Conservation (phyloP, 2,888 invertebrate genomes). For the Microctonus brassicae region DNA sequence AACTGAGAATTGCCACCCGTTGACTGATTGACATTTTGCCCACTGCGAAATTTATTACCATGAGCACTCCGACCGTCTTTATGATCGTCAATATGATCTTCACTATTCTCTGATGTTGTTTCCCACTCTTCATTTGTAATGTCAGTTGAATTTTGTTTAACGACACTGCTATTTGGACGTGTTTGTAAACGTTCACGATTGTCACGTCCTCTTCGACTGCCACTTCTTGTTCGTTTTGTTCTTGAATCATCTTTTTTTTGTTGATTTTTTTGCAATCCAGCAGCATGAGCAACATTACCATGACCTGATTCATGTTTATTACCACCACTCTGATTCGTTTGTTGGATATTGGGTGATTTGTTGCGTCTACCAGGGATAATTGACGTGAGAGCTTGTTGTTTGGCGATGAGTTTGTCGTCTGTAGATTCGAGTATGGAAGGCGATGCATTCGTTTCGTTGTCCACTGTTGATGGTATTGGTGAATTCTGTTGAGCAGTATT, state of each 20-base stretch:
- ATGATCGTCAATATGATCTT: conserved; percentile 69
- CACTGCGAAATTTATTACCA: conserved; percentile 59
- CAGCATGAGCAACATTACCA: conserved; percentile 41
- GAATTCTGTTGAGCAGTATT: conserved; percentile 54
- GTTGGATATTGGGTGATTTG: conserved; percentile 60
- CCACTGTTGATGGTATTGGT: conserved; percentile 58
- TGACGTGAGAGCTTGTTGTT: conserved; percentile 77
- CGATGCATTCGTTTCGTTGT: conserved; percentile 62
- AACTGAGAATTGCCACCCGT: conserved; percentile 46
- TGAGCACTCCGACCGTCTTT: conserved; percentile 62
- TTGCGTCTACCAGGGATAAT: conserved; percentile 74
- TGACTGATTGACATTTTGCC: conserved; percentile 48
- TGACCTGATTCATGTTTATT: conserved; percentile 47
- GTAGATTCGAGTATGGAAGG: conserved; percentile 57
- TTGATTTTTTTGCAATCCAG: conserved; percentile 50
- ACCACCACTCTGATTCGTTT: conserved; percentile 47
- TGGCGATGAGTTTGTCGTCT: conserved; percentile 78
- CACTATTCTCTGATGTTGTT: conserved; percentile 88
- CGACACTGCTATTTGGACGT: conserved; percentile 53
- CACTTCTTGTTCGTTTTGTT: conserved; percentile 63
- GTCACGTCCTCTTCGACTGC: conserved; percentile 66
- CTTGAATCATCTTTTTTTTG: conserved; percentile 59
- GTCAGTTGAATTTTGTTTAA: conserved; percentile 64
- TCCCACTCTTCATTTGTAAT: conserved; percentile 82
- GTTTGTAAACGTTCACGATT: conserved; percentile 59